Evolutionary conservation across 2,888 invertebrate species (phyloP).

Genomic region (Leptogaster cylindrica): DNA sequence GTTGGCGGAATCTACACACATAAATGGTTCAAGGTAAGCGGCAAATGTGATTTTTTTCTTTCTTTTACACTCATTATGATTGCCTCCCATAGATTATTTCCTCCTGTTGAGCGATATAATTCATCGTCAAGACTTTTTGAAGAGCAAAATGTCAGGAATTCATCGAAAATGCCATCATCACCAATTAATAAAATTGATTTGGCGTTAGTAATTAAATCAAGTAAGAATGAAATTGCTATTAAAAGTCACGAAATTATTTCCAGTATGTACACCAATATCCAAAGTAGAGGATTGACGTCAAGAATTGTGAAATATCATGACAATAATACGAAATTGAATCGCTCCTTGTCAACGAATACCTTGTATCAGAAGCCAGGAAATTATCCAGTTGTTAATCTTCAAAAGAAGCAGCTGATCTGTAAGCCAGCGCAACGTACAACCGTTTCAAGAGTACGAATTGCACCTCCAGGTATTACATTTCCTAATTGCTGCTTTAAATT

Average conservation of each 20-base stretch:
- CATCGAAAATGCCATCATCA: constrained; percentile 16
- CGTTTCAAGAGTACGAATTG: constrained; percentile 56
- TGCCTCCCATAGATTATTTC: too few species aligned
- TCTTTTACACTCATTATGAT: too few species aligned
- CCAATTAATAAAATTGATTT: constrained; percentile 53
- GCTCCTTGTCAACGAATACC: constrained; percentile 56
- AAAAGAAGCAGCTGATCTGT: constrained; percentile 60
- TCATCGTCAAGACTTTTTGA: too few species aligned
- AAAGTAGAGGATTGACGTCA: constrained; percentile 64
- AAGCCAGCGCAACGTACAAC: constrained; percentile 51
- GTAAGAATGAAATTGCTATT: neutral
- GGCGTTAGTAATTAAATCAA: constrained; percentile 50
- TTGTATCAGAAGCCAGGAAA: constrained; percentile 62
- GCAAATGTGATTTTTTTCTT: neutral
- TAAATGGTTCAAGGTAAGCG: constrained; percentile 53
- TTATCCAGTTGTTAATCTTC: constrained; percentile 64
- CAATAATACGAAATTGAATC: constrained; percentile 53
- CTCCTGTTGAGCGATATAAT: too few species aligned
- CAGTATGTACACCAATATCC: constrained; percentile 63
- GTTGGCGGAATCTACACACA: constrained; percentile 58
- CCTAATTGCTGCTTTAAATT: neutral
- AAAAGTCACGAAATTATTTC: neutral
- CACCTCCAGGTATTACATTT: constrained; percentile 55
- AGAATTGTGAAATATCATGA: constrained; percentile 64
- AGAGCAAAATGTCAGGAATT: too few species aligned